Conservation (phyloP, 1,140 invertebrate species). For the Subanguina moxae region DNA sequence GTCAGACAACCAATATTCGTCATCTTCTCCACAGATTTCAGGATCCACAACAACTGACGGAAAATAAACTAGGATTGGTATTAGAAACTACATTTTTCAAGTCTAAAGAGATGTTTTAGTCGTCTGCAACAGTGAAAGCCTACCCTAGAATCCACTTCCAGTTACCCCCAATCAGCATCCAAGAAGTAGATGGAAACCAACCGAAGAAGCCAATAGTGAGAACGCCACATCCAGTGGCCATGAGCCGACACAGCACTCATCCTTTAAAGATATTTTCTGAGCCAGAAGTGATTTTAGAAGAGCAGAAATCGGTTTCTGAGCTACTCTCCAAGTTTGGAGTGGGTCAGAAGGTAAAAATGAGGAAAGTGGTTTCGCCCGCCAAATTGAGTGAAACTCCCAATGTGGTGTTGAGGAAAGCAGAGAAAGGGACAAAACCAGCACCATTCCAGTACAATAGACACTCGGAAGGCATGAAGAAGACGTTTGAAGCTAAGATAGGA, state of each 20-base stretch:
- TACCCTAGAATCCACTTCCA: neutral
- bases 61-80: neutral
- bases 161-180: neutral
- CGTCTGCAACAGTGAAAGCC: neutral
- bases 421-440: too few species aligned
- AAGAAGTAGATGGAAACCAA: neutral
- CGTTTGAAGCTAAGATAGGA: neutral
- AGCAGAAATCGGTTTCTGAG: conserved; percentile 3
- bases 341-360: neutral
- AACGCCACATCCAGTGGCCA: neutral
- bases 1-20: neutral
- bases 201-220: neutral
- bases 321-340: neutral
- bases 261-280: neutral
- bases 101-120: neutral
- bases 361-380: neutral
- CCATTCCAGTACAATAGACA: too few species aligned
- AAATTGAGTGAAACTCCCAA: neutral
- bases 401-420: neutral
- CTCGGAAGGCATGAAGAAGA: neutral
- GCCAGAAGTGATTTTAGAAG: neutral
- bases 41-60: neutral
- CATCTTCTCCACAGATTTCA: neutral
- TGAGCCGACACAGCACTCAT: neutral
- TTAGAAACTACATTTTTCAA: neutral